These are phyloP conservation scores for Myioborus melanocephalus DNA, from an alignment of 2,797 vertebrate species.

Conservation along the genomic window DNA sequence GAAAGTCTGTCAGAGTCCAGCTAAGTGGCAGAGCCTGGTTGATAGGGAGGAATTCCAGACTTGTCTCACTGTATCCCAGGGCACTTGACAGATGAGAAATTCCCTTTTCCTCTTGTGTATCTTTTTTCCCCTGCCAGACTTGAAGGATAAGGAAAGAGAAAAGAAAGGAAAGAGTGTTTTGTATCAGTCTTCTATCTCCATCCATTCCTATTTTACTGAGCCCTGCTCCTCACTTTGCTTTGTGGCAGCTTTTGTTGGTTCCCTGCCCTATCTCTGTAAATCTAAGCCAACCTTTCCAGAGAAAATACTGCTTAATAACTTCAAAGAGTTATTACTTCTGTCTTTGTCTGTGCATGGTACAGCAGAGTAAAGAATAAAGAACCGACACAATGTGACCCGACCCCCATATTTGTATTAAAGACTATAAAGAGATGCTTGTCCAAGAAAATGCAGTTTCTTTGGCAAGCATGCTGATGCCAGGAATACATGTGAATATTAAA, in stretches of 20 bases:
- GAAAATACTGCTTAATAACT: conserved; percentile 28
- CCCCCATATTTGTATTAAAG: neutral
- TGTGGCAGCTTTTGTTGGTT: conserved; percentile 15
- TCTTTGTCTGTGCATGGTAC: neutral
- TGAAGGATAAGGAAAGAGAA: neutral
- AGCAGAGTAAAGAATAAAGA: neutral
- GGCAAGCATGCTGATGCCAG: neutral
- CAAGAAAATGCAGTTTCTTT: conserved; percentile 1
- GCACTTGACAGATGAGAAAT: neutral
- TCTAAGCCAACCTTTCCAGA: conserved; percentile 29
- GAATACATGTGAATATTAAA: neutral
- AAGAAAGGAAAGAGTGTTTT: neutral
- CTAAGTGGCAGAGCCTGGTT: neutral
- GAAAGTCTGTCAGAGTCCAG: neutral
- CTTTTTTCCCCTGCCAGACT: neutral
- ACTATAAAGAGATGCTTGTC: neutral
- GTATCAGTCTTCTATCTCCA: neutral
- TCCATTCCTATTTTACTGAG: neutral
- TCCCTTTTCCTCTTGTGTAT: neutral
- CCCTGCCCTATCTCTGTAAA: neutral
- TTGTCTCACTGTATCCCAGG: neutral
- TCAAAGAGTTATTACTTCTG: conserved; percentile 51
- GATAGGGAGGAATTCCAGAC: neutral
- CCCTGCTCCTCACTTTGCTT: neutral
- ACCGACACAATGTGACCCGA: neutral